Evolutionary conservation across 2,113 vertebrate genomes (phyloP), one percentile per base, ranked within the genome.

Genomic region (Trogon melanurus): DNA sequence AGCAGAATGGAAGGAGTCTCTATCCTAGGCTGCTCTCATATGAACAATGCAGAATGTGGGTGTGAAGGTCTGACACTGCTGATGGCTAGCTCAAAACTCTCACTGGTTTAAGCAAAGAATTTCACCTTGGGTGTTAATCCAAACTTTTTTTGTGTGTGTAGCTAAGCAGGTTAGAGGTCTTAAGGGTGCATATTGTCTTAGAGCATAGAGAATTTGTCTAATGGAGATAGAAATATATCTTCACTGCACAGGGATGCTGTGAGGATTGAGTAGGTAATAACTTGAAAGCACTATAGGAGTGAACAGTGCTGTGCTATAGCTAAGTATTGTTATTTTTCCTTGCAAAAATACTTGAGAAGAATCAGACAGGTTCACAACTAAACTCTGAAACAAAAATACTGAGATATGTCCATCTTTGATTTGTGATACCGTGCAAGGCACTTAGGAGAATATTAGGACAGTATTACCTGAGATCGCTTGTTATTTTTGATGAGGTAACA

Each of bases 181-280:
- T 73, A 86, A 64, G 56, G 16, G 27, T 79, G 10, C 4, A 13
- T 44, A 79, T 70, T 90, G 91, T 29, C 54, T 81, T 54, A 18
- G 10, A 72, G 51, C 7, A 7, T 16, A 88, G 47, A 61, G 29
- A 45, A 71, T 92, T 86, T 91, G 47, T 89, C 83, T 82, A 88
- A 89, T 58, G 66, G 30, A 6, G 41, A 61, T 30, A 76, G 61
- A 85, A 96, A 85, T 82, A n/a, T 20, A 27, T 85, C 54, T 81
- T 48, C 85, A 70, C 50, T 91, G 57, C 75, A 85, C 45, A 60
- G 62, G 73, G 66, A 78, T n/a, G 45, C 38, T 88, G 38, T 62
- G 58, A 93, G 47, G 66, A 93, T 84, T 88, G 92, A 96, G 95
- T 61, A 80, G 87, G 72, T 83, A 92, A 92, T 96, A 95, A 75